Base-by-base conservation (phyloP, 1,140 invertebrate species). In the Cheumatopsyche charites region DNA sequence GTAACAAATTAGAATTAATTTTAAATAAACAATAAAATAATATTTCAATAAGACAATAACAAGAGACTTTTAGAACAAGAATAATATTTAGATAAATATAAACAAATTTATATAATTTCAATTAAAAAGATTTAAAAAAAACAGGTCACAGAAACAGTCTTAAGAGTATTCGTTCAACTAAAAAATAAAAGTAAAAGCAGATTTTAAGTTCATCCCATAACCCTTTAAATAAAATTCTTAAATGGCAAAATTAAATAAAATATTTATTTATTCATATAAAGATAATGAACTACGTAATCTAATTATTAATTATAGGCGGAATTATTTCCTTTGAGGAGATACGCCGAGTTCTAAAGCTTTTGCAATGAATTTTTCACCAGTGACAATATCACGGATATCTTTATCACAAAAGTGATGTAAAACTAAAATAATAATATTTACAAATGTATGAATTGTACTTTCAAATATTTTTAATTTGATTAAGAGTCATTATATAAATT, bases 91-190 rank as follows among this genome's bases (percentile, higher is more conserved):
- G 71, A 70, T 55, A 75, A n/a, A 70, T 67, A 74, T 73, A 73
- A 73, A 75, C 71, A 73, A 73, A 70, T 75, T 75, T 36, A 72
- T 75, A 73, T 73, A 75, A 72, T 61, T 67, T 70, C 65, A 52
- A 73, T 66, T 63, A 68, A 76, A 73, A 73, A 73, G 70, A 63
- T 67, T 25, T n/a, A n/a, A 71, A 52, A 76, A 76, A 73, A 76
- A 76, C 75, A 76, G 75, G 75, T 76, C 75, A 76, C 75, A 76
- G 75, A 76, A 75, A 76, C 75, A 76, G 75, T 76, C 75, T 76
- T 76, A 73, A 76, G 74, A 75, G 75, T 76, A 73, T 76, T 76
- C 62, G 67, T 74, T 71, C 69, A 73, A 76, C 68, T 70, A 71
- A 73, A 71, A 73, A 69, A 25, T 25, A 58, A 58, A 70, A 76